Conservation (phyloP, 2,113 vertebrate species). For the Opisthocomus hoazin region DNA sequence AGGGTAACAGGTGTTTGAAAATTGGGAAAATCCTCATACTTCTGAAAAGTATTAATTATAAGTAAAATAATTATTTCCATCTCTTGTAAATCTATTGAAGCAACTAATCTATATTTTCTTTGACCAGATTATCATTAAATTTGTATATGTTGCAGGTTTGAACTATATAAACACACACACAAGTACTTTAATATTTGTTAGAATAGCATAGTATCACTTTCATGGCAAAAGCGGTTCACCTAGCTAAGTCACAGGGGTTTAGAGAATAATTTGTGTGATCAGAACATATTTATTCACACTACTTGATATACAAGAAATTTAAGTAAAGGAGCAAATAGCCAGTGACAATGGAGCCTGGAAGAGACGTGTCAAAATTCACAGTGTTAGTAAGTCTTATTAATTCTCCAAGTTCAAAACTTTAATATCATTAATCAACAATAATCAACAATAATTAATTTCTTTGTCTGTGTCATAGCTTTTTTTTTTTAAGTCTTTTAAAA, state of each 20-base stretch:
- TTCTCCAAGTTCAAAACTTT: not conserved
- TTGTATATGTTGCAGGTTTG: not conserved
- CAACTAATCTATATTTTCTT: not conserved
- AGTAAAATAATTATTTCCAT: not conserved
- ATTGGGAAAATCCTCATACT: not conserved
- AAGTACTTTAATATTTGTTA: not conserved
- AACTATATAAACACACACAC: not conserved
- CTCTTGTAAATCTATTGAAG: not conserved
- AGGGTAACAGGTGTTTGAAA: not conserved
- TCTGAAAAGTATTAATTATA: not conserved
- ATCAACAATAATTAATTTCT: not conserved
- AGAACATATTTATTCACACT: not conserved
- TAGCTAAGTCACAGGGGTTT: not conserved
- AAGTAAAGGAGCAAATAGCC: not conserved
- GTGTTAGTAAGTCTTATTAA: not conserved
- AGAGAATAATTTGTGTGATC: not conserved
- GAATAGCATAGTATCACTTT: not conserved
- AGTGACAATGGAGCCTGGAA: not conserved
- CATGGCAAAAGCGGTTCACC: not conserved
- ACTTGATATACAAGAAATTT: not conserved
- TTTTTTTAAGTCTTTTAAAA: too few relatives aligned
- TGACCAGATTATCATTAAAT: not conserved
- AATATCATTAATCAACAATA: not conserved
- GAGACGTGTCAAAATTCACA: not conserved
- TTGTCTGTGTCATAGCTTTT: not conserved